Evolutionary conservation across 2,113 vertebrate species (phyloP).

Genomic region (Elaphurus davidianus): DNA sequence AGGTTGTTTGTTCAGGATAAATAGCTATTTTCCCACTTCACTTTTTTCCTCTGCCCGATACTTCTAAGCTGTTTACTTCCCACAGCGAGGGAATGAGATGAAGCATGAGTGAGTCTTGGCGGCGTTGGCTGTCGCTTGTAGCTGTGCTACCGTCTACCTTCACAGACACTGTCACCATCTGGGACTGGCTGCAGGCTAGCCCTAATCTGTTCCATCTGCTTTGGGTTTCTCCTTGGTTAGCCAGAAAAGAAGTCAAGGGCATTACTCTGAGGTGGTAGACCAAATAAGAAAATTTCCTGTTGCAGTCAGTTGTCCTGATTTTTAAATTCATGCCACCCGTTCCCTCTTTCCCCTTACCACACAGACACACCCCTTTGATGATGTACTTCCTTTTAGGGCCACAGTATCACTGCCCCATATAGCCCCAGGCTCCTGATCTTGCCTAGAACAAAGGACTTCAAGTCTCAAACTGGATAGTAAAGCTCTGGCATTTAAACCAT

Average conservation of each 20-base stretch:
- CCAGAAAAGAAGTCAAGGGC: not conserved
- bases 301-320: not conserved
- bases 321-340: not conserved
- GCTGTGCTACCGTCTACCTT: not conserved
- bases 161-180: not conserved
- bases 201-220: constrained; percentile 31
- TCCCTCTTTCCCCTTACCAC: not conserved
- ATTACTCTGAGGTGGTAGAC: not conserved
- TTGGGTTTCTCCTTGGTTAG: constrained; percentile 19
- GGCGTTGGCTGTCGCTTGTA: fast-evolving
- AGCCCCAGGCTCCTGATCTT: not conserved
- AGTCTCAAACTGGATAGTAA: constrained; percentile 36
- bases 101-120: not conserved
- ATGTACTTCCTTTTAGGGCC: not conserved
- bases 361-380: not conserved
- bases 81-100: not conserved
- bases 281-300: constrained; percentile 15
- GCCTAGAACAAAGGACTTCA: constrained; percentile 41
- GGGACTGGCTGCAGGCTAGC: not conserved
- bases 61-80: not conserved
- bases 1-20: not conserved
- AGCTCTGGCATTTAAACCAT: constrained; percentile 39
- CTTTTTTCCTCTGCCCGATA: not conserved
- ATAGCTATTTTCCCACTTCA: not conserved
- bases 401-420: not conserved